Conservation (phyloP, 1,140 invertebrate species). For the Apis dorsata region DNA sequence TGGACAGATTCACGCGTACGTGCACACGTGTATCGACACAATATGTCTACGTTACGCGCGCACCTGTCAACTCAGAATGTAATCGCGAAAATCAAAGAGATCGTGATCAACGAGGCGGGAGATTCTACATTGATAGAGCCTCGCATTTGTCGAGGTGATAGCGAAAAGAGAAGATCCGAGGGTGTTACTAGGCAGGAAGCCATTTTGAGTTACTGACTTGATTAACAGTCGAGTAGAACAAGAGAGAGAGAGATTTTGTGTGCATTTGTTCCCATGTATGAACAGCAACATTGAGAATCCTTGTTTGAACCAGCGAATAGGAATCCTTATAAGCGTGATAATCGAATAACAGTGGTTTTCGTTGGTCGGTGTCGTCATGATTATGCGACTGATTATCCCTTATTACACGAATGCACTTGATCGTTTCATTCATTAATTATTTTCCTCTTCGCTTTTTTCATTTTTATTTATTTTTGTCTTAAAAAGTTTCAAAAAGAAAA, state of each 20-base stretch:
- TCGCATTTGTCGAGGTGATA: constrained; percentile 62
- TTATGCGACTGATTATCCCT: constrained; percentile 1
- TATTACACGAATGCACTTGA: not conserved
- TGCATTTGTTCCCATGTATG: constrained; percentile 47
- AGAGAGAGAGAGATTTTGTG: not conserved
- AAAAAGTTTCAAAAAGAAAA: not conserved
- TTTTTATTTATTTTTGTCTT: not conserved
- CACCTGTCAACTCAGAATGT: constrained; percentile 63
- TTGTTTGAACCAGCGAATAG: constrained; percentile 53
- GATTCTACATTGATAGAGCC: constrained; percentile 53
- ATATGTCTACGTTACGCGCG: constrained; percentile 10
- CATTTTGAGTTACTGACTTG: constrained; percentile 66
- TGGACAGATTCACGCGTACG: constrained; percentile 11
- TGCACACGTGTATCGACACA: constrained; percentile 20
- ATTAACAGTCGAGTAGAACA: constrained; percentile 57
- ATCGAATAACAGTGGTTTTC: constrained; percentile 58
- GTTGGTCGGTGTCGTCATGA: constrained; percentile 3
- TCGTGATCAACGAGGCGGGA: constrained; percentile 53
- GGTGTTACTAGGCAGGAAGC: constrained; percentile 73
- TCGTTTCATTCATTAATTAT: not conserved
- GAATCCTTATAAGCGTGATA: constrained; percentile 56
- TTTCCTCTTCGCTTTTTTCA: not conserved
- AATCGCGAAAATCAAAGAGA: constrained; percentile 69
- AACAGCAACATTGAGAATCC: constrained; percentile 59
- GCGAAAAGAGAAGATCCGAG: constrained; percentile 58